Percentiles rank a stretch among this genome's conserved stretches.
Evolutionary conservation across 2,888 invertebrate genomes (phyloP).

Genomic region (Cepaea hortensis): DNA sequence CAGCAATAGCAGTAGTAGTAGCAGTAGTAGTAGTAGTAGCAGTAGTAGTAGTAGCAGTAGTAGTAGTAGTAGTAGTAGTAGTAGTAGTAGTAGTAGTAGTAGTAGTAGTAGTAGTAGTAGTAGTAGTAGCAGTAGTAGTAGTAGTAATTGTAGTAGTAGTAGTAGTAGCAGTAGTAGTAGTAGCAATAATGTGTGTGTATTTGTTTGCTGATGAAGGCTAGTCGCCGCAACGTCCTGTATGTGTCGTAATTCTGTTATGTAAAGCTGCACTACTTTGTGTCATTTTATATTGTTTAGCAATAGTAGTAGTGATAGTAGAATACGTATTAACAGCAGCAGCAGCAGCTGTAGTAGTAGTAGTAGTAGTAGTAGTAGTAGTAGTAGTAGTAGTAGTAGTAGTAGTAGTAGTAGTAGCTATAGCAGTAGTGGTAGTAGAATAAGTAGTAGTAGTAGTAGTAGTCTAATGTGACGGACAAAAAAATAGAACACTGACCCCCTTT

Average conservation of each 20-base stretch:
- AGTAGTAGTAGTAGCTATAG: slow-evolving; percentile 44
- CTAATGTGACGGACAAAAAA: not conserved
- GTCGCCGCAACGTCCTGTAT: too few species aligned
- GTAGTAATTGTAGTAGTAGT: slow-evolving; percentile 45
- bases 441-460: too few species aligned
- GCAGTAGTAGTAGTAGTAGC: slow-evolving; percentile 45
- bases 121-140: slow-evolving; percentile 42
- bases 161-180: slow-evolving; percentile 43
- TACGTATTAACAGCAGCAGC: not conserved
- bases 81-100: slow-evolving; percentile 44
- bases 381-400: slow-evolving; percentile 42
- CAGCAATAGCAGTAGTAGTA: slow-evolving; percentile 35
- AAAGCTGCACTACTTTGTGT: too few species aligned
- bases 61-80: slow-evolving; percentile 36
- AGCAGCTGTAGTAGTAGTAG: slow-evolving; percentile 43
- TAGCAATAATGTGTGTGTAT: slow-evolving; percentile 37
- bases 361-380: slow-evolving; percentile 43
- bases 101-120: slow-evolving; percentile 43
- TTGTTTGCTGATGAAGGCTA: too few species aligned
- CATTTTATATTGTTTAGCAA: not conserved
- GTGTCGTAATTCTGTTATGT: too few species aligned
- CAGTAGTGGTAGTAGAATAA: slow-evolving; percentile 35
- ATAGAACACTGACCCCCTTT: slow-evolving; percentile 77
- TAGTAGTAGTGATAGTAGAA: slow-evolving; percentile 39
- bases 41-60: slow-evolving; percentile 21